These are phyloP conservation scores for Tauraco hartlaubi DNA, from an alignment of 2,797 vertebrate species.

Conservation along the genomic window DNA sequence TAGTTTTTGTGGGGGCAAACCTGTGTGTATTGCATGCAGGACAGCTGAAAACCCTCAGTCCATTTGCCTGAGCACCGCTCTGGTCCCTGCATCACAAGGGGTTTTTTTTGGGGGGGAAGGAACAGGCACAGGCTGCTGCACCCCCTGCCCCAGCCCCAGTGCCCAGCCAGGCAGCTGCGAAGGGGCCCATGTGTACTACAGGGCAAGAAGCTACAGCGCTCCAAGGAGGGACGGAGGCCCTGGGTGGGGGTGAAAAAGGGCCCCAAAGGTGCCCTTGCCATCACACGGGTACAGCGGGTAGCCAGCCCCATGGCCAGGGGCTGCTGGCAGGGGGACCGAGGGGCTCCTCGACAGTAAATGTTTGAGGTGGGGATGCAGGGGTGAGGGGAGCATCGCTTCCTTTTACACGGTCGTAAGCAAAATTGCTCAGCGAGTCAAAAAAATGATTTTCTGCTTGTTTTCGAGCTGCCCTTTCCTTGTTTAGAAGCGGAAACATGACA, in stretches of 20 bases:
- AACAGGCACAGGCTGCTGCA: background rate
- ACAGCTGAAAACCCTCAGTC: background rate
- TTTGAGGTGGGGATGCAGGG: background rate
- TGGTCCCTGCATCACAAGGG: background rate
- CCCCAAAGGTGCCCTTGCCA: background rate
- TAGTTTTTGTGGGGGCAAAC: background rate
- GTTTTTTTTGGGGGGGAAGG: too few species aligned
- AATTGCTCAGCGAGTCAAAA: background rate
- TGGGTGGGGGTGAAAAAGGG: background rate
- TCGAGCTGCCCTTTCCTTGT: accelerated
- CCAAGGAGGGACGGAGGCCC: background rate
- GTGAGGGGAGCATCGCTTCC: background rate
- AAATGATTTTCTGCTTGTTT: background rate
- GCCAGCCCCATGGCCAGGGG: background rate
- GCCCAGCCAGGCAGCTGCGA: background rate
- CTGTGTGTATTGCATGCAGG: background rate
- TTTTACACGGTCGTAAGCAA: accelerated
- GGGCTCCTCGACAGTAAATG: background rate
- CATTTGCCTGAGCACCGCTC: accelerated
- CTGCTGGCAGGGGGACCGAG: background rate
- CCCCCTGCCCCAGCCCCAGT: too few species aligned
- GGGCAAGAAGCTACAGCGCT: background rate
- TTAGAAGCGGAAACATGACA: background rate
- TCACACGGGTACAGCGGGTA: background rate
- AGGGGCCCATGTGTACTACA: accelerated